A percentile compares a stretch with the other conserved stretches of the same genome.
Conservation (phyloP, 2,888 invertebrate species). For the Standfussiana lucernea region DNA sequence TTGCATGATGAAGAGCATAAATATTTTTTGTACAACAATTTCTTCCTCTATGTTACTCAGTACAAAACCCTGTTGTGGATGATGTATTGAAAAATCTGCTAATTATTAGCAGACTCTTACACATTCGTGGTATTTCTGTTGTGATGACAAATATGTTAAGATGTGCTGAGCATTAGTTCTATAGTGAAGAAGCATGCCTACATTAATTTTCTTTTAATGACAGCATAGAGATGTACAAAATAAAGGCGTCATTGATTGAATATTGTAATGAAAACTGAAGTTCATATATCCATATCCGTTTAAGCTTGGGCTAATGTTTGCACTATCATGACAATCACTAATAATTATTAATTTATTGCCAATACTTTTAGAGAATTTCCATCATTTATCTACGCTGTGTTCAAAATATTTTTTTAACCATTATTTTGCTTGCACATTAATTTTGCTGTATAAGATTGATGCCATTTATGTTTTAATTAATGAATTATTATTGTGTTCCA, state of each 20-base stretch:
- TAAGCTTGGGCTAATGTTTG: background rate
- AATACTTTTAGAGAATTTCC: constrained; percentile 34
- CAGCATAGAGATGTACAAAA: background rate
- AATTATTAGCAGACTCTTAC: background rate
- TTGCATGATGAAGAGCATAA: constrained; percentile 26
- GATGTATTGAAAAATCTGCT: constrained; percentile 14
- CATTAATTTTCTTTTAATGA: background rate
- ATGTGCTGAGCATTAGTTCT: constrained; percentile 4
- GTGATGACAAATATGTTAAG: background rate
- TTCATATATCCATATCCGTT: background rate
- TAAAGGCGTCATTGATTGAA: background rate
- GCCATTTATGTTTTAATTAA: constrained; percentile 38
- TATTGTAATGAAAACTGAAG: background rate
- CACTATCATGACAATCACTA: background rate
- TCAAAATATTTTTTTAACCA: constrained; percentile 23
- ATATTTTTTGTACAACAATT: constrained; percentile 28
- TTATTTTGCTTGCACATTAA: constrained; percentile 16
- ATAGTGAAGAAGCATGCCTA: background rate
- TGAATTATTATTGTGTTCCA: constrained; percentile 25
- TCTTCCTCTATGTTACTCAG: constrained; percentile 19
- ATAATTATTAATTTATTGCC: constrained; percentile 20
- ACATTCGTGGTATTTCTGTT: constrained; percentile 24
- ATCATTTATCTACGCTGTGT: constrained; percentile 24
- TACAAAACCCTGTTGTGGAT: constrained; percentile 34
- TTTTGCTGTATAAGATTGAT: constrained; percentile 35